Percentiles rank a stretch among this genome's conserved stretches.
These are phyloP conservation scores for Stenchaetothrips biformis DNA, from an alignment of 2,888 invertebrate genomes.

Conservation along the genomic window DNA sequence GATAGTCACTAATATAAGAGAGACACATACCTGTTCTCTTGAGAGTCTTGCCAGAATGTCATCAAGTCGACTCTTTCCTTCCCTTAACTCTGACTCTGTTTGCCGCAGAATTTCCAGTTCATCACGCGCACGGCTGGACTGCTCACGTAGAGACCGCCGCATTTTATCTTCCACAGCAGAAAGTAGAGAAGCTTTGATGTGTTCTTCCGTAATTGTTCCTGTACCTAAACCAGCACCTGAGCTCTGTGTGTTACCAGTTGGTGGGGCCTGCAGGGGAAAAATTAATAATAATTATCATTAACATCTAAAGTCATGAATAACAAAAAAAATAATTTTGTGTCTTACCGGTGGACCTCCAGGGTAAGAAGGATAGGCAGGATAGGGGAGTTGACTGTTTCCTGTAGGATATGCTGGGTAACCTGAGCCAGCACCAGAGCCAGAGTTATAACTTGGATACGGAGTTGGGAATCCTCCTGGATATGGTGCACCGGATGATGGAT, in stretches of 20 bases:
- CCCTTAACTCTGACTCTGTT: slow-evolving; percentile 79
- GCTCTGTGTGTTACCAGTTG: neutral
- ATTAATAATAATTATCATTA: slow-evolving; percentile 33
- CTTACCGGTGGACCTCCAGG: slow-evolving; percentile 27
- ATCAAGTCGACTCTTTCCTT: slow-evolving; percentile 77
- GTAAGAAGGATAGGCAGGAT: slow-evolving; percentile 29
- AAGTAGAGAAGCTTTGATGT: slow-evolving; percentile 86
- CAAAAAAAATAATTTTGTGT: slow-evolving; percentile 24
- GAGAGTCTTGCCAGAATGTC: slow-evolving; percentile 70
- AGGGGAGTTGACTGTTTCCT: slow-evolving; percentile 34
- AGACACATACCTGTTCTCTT: slow-evolving; percentile 57
- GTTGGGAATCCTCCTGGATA: slow-evolving; percentile 40
- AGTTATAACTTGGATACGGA: slow-evolving; percentile 33
- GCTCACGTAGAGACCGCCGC: slow-evolving; percentile 78
- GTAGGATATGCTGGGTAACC: slow-evolving; percentile 56
- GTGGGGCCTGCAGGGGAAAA: slow-evolving; percentile 43
- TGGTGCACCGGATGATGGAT: slow-evolving; percentile 42
- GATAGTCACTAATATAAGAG: neutral
- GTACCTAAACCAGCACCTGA: slow-evolving; percentile 45
- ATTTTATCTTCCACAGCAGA: slow-evolving; percentile 96
- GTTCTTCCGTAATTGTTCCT: slow-evolving; percentile 91
- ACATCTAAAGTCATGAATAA: slow-evolving; percentile 41
- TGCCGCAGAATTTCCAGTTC: slow-evolving; percentile 83
- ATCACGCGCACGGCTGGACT: slow-evolving; percentile 84
- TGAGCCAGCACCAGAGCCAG: slow-evolving; percentile 33